Evolutionary conservation across 2,888 invertebrate species (phyloP), one percentile per base, ranked within the genome.

Genomic region (Agrochola circellaris): DNA sequence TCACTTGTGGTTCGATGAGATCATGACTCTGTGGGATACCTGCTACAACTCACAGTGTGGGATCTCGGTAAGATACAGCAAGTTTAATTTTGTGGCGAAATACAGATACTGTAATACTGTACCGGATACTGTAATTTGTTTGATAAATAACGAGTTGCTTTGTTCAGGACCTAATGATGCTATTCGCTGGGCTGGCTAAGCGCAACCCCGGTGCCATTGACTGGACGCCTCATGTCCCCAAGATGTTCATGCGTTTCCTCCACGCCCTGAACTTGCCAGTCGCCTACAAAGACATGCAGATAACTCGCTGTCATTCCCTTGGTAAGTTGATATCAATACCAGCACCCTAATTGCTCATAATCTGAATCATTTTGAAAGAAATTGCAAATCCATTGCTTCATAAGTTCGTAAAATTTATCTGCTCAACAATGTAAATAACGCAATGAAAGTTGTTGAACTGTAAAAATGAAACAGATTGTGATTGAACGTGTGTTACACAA

Each of bases 181-280:
- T 99, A 66, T 98, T 99, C 93, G 97, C 98, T 0, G 97, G 98
- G 66, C 94, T 98, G 66, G 98, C 98, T 0, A 97, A 97, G 87
- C 96, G 97, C 87, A 98, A 98, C 93, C 98, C 98, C 73, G 99
- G 99, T 0, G 97, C 98, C 73, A 97, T 99, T 64, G 98, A 99
- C 93, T 99, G 99, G 99, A 97, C 98, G 81, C 98, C 98, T 0
- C 97, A 99, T 91, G 97, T 99, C 72, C 98, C 99, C 0, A 95
- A 97, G 75, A 98, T 98, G 97, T 98, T 98, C 90, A 97, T 97
- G 20, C 96, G 98, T 92, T 98, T 97, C 92, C 94, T 98, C 81
- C 97, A 98, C 84, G 97, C 98, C 60, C 97, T 99, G 73, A 98
- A 98, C 90, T 95, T 99, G 72, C 99, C 99, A 0, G 98, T 99